Evolutionary conservation across 2,113 vertebrate genomes (phyloP).

Genomic region (Cyanocitta stelleri): DNA sequence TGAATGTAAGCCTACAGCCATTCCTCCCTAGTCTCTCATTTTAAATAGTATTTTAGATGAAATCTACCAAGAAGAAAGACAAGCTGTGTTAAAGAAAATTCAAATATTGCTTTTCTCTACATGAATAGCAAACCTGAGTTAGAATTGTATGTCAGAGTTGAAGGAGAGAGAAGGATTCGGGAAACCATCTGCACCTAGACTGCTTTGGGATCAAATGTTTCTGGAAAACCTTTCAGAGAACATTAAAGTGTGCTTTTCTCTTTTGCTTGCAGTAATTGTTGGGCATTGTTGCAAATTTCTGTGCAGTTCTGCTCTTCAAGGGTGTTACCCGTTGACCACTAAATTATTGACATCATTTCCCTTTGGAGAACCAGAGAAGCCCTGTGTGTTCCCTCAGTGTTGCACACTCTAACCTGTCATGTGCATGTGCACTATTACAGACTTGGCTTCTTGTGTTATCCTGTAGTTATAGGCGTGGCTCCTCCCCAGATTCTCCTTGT

Average conservation of each 20-base stretch:
- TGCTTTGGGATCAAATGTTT: neutral
- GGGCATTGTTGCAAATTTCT: neutral
- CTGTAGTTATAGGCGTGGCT: neutral
- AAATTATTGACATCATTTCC: neutral
- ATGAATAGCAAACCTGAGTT: neutral
- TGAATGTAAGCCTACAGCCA: neutral
- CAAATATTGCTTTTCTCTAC: neutral
- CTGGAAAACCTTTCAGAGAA: neutral
- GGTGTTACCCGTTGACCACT: neutral
- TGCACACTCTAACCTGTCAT: neutral
- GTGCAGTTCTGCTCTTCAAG: neutral
- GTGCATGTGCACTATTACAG: accelerated
- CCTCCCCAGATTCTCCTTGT: neutral
- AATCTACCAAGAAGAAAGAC: neutral
- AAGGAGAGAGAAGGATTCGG: neutral
- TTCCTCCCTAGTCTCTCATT: neutral
- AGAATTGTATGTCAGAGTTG: neutral
- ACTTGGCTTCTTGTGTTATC: neutral
- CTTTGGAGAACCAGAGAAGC: neutral
- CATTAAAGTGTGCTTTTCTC: neutral
- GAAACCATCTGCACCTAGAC: neutral
- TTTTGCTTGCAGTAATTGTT: neutral
- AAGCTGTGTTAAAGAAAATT: neutral
- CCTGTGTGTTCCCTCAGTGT: neutral
- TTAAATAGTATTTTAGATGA: neutral